Percentiles rank a stretch among this genome's conserved stretches.
phyloP scores from a whole-genome alignment of 2,888 invertebrate species.

The Drosophila monieri region DNA sequence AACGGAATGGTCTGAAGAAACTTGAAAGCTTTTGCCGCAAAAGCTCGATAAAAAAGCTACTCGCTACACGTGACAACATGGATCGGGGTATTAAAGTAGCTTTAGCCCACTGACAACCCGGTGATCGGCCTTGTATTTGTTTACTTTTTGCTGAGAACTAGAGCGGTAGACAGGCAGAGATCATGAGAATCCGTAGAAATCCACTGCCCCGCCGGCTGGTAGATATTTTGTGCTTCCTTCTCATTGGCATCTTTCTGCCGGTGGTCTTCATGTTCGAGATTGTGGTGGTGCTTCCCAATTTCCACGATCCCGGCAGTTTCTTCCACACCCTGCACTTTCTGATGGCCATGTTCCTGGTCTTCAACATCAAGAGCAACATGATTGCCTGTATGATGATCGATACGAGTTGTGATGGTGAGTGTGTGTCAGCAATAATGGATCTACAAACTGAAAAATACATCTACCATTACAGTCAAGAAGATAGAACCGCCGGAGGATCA shows the following conservation, averaged over 20 bases:
- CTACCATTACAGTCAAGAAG: conserved; percentile 14
- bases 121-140: conserved; percentile 25
- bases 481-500: conserved; percentile 16
- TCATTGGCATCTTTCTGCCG: conserved; percentile 70
- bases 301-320: conserved; percentile 86
- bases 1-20: background rate
- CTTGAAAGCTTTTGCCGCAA: background rate
- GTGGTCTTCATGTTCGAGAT: conserved; percentile 83
- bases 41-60: conserved; percentile 5
- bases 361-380: conserved; percentile 91
- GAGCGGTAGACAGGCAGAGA: background rate
- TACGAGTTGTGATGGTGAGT: conserved; percentile 88
- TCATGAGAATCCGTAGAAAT: conserved; percentile 63
- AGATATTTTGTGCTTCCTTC: conserved; percentile 74
- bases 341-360: conserved; percentile 88
- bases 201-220: conserved; percentile 65
- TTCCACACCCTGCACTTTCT: conserved; percentile 86
- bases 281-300: conserved; percentile 89
- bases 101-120: background rate
- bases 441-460: background rate
- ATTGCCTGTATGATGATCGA: conserved; percentile 90
- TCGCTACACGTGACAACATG: conserved; percentile 1
- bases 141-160: conserved; percentile 10
- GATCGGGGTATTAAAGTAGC: background rate
- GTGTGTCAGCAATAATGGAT: too few species aligned